Evolutionary conservation across 2,113 vertebrate genomes (phyloP).

Genomic region (Notarius lentiginosus): DNA sequence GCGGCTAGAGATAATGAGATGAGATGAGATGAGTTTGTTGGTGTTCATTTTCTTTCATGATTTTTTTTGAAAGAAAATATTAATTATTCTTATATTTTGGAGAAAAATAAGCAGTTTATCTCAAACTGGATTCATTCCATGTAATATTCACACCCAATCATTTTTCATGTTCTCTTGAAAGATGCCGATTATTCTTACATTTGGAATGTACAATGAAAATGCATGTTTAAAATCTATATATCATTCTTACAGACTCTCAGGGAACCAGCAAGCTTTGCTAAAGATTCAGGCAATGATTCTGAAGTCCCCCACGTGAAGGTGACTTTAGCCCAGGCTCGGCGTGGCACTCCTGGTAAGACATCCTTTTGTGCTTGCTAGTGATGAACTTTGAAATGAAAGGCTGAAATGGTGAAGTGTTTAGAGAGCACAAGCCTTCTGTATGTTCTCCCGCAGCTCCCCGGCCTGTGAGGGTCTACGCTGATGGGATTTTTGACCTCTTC

Average conservation of each 20-base stretch:
- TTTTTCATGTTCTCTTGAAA: background rate
- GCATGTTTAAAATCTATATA: background rate
- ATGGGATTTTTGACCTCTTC: slow-evolving; percentile 99
- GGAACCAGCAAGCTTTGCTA: slow-evolving; percentile 50
- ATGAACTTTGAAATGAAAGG: background rate
- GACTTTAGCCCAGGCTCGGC: slow-evolving; percentile 48
- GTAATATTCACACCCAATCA: background rate
- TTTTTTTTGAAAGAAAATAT: background rate
- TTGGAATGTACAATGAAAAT: background rate
- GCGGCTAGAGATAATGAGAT: too few relatives aligned
- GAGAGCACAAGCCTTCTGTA: background rate
- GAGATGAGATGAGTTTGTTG: too few relatives aligned
- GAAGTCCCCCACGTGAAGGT: slow-evolving; percentile 45
- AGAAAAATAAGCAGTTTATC: background rate
- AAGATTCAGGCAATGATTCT: slow-evolving; percentile 13
- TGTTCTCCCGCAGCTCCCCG: slow-evolving; percentile 81
- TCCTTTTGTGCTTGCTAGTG: background rate
- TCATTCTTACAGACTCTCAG: slow-evolving; percentile 43
- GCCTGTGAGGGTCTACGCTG: slow-evolving; percentile 95
- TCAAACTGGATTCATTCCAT: background rate
- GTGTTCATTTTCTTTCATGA: background rate
- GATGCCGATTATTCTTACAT: background rate
- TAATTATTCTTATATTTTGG: background rate
- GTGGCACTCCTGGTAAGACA: slow-evolving; percentile 52
- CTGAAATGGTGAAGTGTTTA: background rate